Evolutionary conservation across 2,797 vertebrate species (phyloP), one percentile per base, ranked within the genome.

Genomic region (Ataeniobius toweri): DNA sequence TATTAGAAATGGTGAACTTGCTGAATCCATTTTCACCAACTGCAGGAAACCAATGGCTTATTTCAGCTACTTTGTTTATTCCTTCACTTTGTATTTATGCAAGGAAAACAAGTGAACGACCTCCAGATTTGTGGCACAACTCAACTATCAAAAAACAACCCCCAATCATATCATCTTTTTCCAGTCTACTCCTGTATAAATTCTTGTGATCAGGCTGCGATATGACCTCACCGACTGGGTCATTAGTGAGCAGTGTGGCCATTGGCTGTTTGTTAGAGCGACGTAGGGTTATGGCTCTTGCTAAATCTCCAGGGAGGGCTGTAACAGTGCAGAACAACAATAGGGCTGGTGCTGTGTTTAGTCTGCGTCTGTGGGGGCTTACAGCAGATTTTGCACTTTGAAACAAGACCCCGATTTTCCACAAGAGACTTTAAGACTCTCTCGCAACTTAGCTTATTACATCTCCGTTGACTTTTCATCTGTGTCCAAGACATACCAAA

Each of bases 301-400:
- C 84, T 85, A 85, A 88, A 88, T 84, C 89, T 88, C 92, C 84
- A 39, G 77, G 82, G 89, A 92, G 87, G 86, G 75, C 75, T 80
- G 78, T 80, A 92, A 92, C 88, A 91, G 92, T 90, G 89, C 85
- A 92, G 87, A 91, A 93, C 91, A 95, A 95, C 95, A 95, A 94
- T 93, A 90, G 91, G 83, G 82, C 83, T 55, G 68, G 73, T 65
- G 89, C 85, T 81, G 85, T 95, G 95, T 96, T 96, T 98, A 97
- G 96, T 96, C 96, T 93, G 88, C 81, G 95, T 93, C 89, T 95
- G 94, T 88, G 91, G 93, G 93, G 95, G 95, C 89, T 93, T 94
- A 93, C 95, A 80, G 95, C 89, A 86, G 77, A 88, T 90, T 93
- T 81, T 88, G 88, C 85, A 77, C 88, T 89, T 89, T 94, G 94